Evolutionary conservation across 1,140 invertebrate species (phyloP).

Genomic region (Drosophila repletoides): DNA sequence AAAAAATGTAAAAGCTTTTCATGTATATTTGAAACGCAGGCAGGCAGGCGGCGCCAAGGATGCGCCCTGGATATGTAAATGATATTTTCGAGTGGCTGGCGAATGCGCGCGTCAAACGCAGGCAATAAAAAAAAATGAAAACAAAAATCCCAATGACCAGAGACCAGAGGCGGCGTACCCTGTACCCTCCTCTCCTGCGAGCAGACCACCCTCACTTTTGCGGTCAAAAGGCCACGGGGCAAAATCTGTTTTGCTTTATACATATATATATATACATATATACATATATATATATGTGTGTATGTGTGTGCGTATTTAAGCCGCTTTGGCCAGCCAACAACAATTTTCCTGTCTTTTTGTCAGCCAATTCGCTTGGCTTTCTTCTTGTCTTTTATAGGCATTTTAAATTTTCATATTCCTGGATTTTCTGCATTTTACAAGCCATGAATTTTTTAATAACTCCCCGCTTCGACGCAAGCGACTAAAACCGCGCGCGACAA

Average conservation of each 20-base stretch:
- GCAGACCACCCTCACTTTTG: constrained; percentile 46
- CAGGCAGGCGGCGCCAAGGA: constrained; percentile 11
- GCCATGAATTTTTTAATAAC: constrained; percentile 80
- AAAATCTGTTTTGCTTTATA: constrained; percentile 39
- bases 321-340: constrained; percentile 66
- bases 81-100: constrained; percentile 70
- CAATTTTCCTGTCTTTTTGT: too few relatives aligned
- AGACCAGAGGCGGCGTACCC: not conserved
- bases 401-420: constrained; percentile 72
- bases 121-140: constrained; percentile 48
- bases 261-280: not conserved
- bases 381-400: constrained; percentile 65
- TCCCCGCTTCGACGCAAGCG: constrained; percentile 8
- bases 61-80: constrained; percentile 71
- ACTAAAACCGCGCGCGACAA: constrained; percentile 66
- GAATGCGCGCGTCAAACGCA: constrained; percentile 62
- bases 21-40: constrained; percentile 48
- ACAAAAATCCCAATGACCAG: constrained; percentile 26
- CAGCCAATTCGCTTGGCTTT: constrained; percentile 14
- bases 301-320: constrained; percentile 48
- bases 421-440: constrained; percentile 78
- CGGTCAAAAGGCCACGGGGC: constrained; percentile 65
- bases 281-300: not conserved
- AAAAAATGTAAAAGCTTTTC: constrained; percentile 71
- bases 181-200: not conserved